Percentiles rank a stretch among this genome's conserved stretches.
phyloP scores from a whole-genome alignment of 2,888 invertebrate species.

The Polyploca ridens region DNA sequence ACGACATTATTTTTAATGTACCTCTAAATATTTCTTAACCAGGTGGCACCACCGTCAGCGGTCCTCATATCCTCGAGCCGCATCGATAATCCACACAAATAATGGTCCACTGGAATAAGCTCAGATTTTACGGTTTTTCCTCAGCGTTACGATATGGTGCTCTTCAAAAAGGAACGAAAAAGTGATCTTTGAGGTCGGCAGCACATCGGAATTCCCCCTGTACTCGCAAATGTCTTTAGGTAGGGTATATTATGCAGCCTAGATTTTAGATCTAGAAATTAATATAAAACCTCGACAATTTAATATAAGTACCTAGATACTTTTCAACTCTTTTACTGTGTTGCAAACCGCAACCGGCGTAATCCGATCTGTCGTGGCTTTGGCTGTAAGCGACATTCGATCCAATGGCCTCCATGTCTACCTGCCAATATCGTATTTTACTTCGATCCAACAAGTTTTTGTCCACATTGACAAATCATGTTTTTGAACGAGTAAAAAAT shows the following conservation, averaged over 20 bases:
- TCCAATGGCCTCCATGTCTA: slow-evolving; percentile 45
- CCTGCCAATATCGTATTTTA: slow-evolving; percentile 36
- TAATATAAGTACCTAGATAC: slow-evolving; percentile 17
- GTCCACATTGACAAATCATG: slow-evolving; percentile 43
- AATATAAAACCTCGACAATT: neutral
- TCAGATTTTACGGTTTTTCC: too few species aligned
- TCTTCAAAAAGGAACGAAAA: neutral
- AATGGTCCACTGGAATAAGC: too few species aligned
- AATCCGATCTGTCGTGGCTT: slow-evolving; percentile 44
- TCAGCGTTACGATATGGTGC: too few species aligned
- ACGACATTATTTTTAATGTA: slow-evolving; percentile 27
- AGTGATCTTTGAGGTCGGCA: too few species aligned
- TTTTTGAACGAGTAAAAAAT: slow-evolving; percentile 21
- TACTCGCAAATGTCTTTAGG: too few species aligned
- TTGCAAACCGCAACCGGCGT: slow-evolving; percentile 47
- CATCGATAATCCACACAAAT: slow-evolving; percentile 20
- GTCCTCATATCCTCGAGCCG: too few species aligned
- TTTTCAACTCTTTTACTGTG: slow-evolving; percentile 29
- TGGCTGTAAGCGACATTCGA: slow-evolving; percentile 56
- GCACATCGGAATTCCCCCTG: too few species aligned
- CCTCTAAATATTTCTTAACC: slow-evolving; percentile 17
- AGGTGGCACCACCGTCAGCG: too few species aligned
- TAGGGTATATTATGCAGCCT: too few species aligned
- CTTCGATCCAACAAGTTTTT: slow-evolving; percentile 57
- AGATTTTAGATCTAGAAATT: slow-evolving; percentile 22